Percentiles rank a stretch among this genome's conserved stretches.
Evolutionary conservation across 1,140 invertebrate genomes (phyloP).

Genomic region (Phymastichus coffea): DNA sequence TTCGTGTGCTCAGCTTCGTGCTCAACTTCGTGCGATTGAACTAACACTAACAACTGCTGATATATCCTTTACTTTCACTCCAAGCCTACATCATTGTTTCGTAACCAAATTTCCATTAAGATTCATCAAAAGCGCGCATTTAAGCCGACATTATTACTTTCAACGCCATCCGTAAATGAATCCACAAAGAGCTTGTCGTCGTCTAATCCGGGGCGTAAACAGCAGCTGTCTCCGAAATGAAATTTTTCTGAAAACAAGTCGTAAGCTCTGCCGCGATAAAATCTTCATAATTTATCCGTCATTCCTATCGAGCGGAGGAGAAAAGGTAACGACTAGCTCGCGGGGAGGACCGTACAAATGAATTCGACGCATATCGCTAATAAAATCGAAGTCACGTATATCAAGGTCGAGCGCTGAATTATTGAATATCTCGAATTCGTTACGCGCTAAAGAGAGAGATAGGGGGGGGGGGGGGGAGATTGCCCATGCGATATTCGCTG

Average conservation of each 20-base stretch:
- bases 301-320: too few relatives aligned
- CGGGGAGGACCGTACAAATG: not conserved
- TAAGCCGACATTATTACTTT: too few relatives aligned
- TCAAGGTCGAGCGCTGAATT: not conserved
- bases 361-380: not conserved
- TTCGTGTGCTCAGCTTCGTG: not conserved
- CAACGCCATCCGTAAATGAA: too few relatives aligned
- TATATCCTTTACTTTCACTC: too few relatives aligned
- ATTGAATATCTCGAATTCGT: constrained; percentile 14
- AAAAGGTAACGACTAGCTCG: not conserved
- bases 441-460: not conserved
- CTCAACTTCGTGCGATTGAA: too few relatives aligned
- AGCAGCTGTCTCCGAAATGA: not conserved
- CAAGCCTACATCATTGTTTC: too few relatives aligned
- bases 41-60: too few relatives aligned
- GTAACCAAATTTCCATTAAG: too few relatives aligned
- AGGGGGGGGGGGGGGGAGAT: too few relatives aligned
- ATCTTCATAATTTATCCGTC: not conserved
- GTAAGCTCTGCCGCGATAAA: not conserved
- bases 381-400: constrained; percentile 25
- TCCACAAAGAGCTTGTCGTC: too few relatives aligned
- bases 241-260: not conserved
- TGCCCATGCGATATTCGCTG: not conserved
- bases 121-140: too few relatives aligned
- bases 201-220: too few relatives aligned